These are phyloP conservation scores for Cerastoderma edule DNA, from an alignment of 2,888 invertebrate species.

Conservation along the genomic window DNA sequence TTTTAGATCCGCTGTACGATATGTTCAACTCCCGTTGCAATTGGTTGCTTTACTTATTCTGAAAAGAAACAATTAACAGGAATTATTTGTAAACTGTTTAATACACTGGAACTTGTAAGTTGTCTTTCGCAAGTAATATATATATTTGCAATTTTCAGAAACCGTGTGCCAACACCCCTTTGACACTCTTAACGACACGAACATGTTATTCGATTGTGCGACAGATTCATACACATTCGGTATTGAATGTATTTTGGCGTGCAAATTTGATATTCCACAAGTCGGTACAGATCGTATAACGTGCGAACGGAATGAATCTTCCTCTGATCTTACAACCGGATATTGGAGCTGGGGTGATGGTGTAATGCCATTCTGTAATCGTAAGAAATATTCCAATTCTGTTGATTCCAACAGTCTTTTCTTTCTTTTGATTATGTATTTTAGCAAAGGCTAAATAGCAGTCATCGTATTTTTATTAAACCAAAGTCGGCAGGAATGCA, in stretches of 20 bases:
- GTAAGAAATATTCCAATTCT: not conserved
- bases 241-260: conserved; percentile 20
- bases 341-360: conserved; percentile 34
- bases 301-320: conserved; percentile 26
- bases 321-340: conserved; percentile 9
- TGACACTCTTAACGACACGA: conserved; percentile 21
- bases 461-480: no score
- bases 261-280: conserved; percentile 19
- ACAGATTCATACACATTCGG: conserved; percentile 18
- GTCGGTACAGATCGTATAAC: conserved; percentile 29
- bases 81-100: not conserved
- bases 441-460: no score
- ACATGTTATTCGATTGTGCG: not conserved
- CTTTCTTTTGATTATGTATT: no score
- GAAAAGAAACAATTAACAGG: not conserved
- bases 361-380: conserved; percentile 23
- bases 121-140: not conserved
- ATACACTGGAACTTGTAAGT: not conserved
- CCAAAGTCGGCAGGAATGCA: not conserved
- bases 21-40: not conserved
- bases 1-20: not conserved
- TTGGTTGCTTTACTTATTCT: not conserved
- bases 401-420: not conserved
- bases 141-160: conserved; percentile 21
- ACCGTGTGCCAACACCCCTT: conserved; percentile 22